Base-by-base conservation (phyloP, 2,797 vertebrate genomes). In the Spheniscus humboldti region DNA sequence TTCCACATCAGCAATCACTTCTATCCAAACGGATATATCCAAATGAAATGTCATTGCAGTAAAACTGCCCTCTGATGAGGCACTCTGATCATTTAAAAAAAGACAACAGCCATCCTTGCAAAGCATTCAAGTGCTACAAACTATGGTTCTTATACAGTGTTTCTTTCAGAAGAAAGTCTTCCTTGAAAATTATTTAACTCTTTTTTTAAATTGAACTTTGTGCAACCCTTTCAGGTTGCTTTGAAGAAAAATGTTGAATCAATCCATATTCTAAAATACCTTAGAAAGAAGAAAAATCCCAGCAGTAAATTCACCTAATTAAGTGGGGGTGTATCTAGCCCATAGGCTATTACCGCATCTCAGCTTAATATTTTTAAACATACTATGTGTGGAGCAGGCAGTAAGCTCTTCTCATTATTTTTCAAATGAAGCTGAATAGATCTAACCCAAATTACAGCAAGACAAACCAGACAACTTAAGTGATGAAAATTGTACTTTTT, bases 261-360 rank as follows among this genome's bases (percentile, higher is more conserved):
- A 94, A 95, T 95, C 73, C 87, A 68, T 52, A 79, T 79, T 68
- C 77, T 77, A 73, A 93, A 94, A 92, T 31, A 73, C 73, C 69
- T 91, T 16, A 91, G 85, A 91, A 96, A 93, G 78, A 86, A 88
- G 81, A 57, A 83, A 97, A 96, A 96, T 95, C 96, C 96, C 94
- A 96, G 95, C 85, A 96, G 89, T 90, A 95, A 97, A 96, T 77
- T 77, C 75, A 95, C 86, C 80, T 95, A 94, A 97, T 97, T 96
- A 95, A 96, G 86, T 67, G 25, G 43, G 82, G 90, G 74, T 94
- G 83, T 93, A 92, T 82, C 71, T 50, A 85, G 90, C 91, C 88
- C 91, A 96, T 17, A 92, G 76, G 92, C 86, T 94, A 96, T 96
- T 97, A 94, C 63, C 14, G 0, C 85, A 90, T 85, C 81, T 87